These are phyloP conservation scores for Morpho achilles DNA, from an alignment of 2,888 invertebrate species.

Conservation along the genomic window DNA sequence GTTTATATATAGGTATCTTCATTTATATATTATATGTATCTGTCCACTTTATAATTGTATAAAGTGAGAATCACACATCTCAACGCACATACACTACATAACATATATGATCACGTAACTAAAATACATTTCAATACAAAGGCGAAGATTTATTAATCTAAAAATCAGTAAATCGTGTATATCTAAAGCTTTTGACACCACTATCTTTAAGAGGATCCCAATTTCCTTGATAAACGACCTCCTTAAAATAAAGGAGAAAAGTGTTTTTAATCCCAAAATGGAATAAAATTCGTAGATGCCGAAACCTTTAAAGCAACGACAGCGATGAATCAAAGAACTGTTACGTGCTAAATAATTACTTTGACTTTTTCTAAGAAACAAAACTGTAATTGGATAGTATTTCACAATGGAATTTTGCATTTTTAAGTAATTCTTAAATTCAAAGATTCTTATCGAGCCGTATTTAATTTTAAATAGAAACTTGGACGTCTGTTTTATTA, in stretches of 20 bases:
- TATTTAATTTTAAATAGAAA: too few relatives aligned
- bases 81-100: too few relatives aligned
- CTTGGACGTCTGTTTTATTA: too few relatives aligned
- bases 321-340: constrained; percentile 57
- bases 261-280: constrained; percentile 44
- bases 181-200: constrained; percentile 33
- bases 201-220: constrained; percentile 47
- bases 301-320: constrained; percentile 54
- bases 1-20: too few relatives aligned
- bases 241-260: constrained; percentile 48
- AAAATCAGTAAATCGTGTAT: constrained; percentile 9
- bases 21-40: too few relatives aligned
- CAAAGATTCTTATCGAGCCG: too few relatives aligned
- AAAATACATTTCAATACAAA: too few relatives aligned
- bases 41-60: too few relatives aligned
- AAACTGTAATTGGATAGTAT: neutral
- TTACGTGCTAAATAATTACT: constrained; percentile 47
- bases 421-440: too few relatives aligned
- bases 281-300: constrained; percentile 42
- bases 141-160: too few relatives aligned
- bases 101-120: too few relatives aligned
- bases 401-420: neutral
- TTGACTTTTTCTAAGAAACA: constrained; percentile 45
- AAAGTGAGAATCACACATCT: too few relatives aligned
- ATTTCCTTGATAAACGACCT: constrained; percentile 55